Evolutionary conservation across 2,113 vertebrate genomes (phyloP).

Genomic region (Coptodon bakossiorum): DNA sequence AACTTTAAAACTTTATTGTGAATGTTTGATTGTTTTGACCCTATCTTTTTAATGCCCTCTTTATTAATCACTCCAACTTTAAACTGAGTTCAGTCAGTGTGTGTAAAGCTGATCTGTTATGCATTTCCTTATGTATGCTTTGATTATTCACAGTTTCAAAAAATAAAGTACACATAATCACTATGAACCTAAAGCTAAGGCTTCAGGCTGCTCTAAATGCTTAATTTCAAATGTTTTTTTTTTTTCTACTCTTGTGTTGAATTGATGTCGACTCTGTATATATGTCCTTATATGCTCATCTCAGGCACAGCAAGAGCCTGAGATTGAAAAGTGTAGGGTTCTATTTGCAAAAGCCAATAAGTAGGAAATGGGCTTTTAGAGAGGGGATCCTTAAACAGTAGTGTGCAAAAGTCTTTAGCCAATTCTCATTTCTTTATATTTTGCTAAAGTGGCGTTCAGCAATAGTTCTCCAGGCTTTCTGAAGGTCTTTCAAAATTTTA

Average conservation of each 20-base stretch:
- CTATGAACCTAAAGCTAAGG: background rate
- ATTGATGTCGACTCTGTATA: background rate
- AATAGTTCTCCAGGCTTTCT: background rate
- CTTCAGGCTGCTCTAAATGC: background rate
- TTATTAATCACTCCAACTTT: background rate
- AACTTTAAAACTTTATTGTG: background rate
- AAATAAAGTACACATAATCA: background rate
- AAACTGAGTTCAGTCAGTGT: background rate
- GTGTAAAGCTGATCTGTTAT: background rate
- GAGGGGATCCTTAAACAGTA: background rate
- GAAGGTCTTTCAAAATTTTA: background rate
- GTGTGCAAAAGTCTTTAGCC: background rate
- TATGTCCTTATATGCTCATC: background rate
- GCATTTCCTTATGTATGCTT: background rate
- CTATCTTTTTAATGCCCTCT: background rate
- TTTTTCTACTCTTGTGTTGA: background rate
- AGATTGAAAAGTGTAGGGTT: background rate
- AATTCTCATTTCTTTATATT: background rate
- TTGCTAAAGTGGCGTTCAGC: background rate
- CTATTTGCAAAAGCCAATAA: background rate
- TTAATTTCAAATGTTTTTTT: background rate
- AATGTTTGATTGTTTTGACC: background rate
- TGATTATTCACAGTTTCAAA: background rate
- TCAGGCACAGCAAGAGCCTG: background rate
- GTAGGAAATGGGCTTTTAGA: background rate